Evolutionary conservation across 2,888 invertebrate genomes (phyloP), one percentile per base, ranked within the genome.

Genomic region (Microchrysa polita): DNA sequence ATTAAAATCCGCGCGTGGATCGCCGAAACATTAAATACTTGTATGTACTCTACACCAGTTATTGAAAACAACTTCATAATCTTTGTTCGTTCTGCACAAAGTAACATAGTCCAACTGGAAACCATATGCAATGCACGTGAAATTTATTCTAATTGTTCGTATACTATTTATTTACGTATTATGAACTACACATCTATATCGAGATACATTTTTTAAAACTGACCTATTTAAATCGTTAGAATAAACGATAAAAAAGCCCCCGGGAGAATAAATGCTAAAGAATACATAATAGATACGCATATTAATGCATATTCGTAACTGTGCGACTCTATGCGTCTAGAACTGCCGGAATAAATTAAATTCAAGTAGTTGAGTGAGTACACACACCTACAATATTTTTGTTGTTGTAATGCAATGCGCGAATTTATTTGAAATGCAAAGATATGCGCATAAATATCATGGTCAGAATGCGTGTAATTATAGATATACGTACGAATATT

Each of bases 401-500:
- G n/a, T n/a, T n/a, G n/a, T n/a, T 34, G 27, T 34, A 34, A 34
- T 34, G 27, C 27, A 34, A 34, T 2, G 4, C 4, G 2, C 4
- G 7, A 34, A 5, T 5, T 5, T 48, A n/a, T n/a, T n/a, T 48
- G 48, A 48, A 7, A 48, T n/a, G 48, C 48, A 12, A n/a, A 48
- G 48, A 48, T 48, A 48, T n/a, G 48, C 4, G 10, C 16, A 48
- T 34, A 34, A 34, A 48, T 48, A n/a, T 12, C 48, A 48, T n/a
- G 48, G 48, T 12, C 48, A 48, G 12, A n/a, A n/a, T 48, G 48
- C 48, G 48, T 48, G 16, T 48, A 48, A 48, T 48, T 48, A 48
- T 48, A 48, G 27, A n/a, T n/a, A n/a, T n/a, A 34, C 27, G 27
- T n/a, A 34, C 27, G 27, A 34, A 7, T 34, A 34, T 34, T n/a